Percentiles rank a stretch among this genome's conserved stretches.
These are phyloP conservation scores for Bombus vancouverensis DNA, from an alignment of 1,140 invertebrate species.

Conservation along the genomic window DNA sequence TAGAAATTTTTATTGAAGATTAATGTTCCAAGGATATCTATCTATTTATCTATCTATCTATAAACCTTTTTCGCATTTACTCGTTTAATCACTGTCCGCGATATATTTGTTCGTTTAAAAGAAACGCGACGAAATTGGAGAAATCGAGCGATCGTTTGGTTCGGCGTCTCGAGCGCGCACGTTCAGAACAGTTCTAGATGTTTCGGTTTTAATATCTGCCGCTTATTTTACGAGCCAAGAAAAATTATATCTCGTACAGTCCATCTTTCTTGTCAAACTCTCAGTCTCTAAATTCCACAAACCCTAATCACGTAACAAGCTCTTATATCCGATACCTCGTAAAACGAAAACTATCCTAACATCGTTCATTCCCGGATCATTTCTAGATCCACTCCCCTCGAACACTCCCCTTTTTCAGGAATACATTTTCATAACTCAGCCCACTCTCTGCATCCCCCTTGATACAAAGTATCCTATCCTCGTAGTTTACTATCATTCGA, in stretches of 20 bases:
- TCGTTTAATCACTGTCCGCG: no score
- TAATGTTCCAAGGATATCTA: background rate
- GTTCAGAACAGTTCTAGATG: no score
- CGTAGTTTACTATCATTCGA: background rate
- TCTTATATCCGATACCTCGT: background rate
- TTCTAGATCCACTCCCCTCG: background rate
- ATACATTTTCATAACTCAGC: conserved; percentile 21
- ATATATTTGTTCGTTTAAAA: background rate
- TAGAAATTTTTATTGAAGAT: background rate
- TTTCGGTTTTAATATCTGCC: background rate
- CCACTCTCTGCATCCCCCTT: background rate
- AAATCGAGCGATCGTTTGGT: background rate
- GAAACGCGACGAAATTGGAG: background rate
- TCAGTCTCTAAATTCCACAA: background rate
- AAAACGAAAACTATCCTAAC: background rate
- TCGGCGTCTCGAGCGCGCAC: background rate
- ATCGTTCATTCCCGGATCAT: background rate
- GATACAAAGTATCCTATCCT: background rate
- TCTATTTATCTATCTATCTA: no score
- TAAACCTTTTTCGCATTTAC: no score
- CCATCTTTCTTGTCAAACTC: background rate
- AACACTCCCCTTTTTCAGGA: conserved; percentile 1
- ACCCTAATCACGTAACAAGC: background rate
- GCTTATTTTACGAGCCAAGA: background rate
- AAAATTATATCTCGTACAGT: background rate